Evolutionary conservation across 2,113 vertebrate genomes (phyloP).

Genomic region (Alexandromys fortis): DNA sequence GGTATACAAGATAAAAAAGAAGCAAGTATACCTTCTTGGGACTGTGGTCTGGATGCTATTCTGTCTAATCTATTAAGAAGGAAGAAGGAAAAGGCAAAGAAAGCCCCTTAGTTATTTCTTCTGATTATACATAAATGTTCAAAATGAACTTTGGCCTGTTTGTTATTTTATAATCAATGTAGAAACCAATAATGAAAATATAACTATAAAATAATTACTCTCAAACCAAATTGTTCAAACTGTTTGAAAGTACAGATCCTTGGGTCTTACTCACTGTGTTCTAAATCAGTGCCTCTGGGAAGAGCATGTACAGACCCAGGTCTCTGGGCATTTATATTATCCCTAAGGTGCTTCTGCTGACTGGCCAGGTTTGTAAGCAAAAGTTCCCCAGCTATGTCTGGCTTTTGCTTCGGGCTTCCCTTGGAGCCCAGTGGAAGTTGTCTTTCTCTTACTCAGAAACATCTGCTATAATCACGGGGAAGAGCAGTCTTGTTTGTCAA

Average conservation of each 20-base stretch:
- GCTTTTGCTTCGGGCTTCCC: neutral
- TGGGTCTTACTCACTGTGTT: neutral
- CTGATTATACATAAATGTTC: neutral
- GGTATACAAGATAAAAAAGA: neutral
- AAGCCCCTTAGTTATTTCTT: neutral
- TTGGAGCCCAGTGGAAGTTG: conserved; percentile 39
- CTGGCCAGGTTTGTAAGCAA: neutral
- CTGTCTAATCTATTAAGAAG: neutral
- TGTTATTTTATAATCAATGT: neutral
- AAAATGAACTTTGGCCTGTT: neutral
- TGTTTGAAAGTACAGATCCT: neutral
- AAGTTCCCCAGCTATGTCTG: neutral
- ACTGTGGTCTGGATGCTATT: neutral
- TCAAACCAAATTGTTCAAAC: neutral
- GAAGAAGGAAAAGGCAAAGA: neutral
- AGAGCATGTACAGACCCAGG: neutral
- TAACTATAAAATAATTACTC: neutral
- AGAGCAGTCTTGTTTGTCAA: conserved; percentile 61
- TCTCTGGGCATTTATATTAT: neutral
- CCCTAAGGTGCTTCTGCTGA: neutral
- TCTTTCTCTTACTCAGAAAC: conserved; percentile 49
- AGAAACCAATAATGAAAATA: neutral
- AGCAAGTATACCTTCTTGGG: neutral
- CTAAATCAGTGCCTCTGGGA: neutral
- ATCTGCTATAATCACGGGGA: conserved; percentile 58